A percentile compares a stretch with the other conserved stretches of the same genome.
Evolutionary conservation across 1,140 invertebrate genomes (phyloP).

Genomic region (Drusus annulatus): DNA sequence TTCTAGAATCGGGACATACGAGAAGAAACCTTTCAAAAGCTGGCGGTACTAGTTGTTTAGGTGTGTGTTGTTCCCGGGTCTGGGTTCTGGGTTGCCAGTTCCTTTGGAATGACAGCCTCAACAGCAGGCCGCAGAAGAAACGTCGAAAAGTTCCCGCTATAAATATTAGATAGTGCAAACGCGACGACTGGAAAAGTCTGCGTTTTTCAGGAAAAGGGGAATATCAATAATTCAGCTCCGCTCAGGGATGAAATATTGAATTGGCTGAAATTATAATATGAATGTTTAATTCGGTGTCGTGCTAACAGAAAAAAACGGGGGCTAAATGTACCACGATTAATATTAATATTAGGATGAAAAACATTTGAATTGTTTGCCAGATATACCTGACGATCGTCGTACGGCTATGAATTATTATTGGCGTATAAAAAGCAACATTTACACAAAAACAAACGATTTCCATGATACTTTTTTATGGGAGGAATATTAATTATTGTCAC

Average conservation of each 20-base stretch:
- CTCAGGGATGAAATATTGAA: slow-evolving; percentile 56
- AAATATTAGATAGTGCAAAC: slow-evolving; percentile 55
- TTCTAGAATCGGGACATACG: too few species aligned
- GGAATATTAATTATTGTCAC: too few species aligned
- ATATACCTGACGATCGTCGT: too few species aligned
- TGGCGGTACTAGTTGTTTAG: too few species aligned
- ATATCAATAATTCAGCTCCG: slow-evolving; percentile 52
- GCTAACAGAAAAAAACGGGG: neutral
- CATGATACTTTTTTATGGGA: too few species aligned
- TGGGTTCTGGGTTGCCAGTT: too few species aligned
- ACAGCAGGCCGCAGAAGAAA: neutral
- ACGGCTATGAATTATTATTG: too few species aligned
- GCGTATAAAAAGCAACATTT: too few species aligned
- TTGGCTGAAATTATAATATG: slow-evolving; percentile 55
- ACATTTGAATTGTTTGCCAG: neutral
- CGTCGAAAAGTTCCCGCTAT: slow-evolving; percentile 8
- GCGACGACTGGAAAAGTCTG: slow-evolving; percentile 31
- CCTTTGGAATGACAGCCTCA: neutral
- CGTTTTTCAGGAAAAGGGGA: slow-evolving; percentile 25
- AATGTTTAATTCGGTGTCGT: slow-evolving; percentile 46
- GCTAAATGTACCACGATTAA: neutral
- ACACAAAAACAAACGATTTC: too few species aligned
- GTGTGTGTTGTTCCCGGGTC: too few species aligned
- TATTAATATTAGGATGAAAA: neutral
- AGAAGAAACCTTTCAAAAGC: too few species aligned